phyloP scores from a whole-genome alignment of 2,888 invertebrate species.

The Platypus cylindrus region DNA sequence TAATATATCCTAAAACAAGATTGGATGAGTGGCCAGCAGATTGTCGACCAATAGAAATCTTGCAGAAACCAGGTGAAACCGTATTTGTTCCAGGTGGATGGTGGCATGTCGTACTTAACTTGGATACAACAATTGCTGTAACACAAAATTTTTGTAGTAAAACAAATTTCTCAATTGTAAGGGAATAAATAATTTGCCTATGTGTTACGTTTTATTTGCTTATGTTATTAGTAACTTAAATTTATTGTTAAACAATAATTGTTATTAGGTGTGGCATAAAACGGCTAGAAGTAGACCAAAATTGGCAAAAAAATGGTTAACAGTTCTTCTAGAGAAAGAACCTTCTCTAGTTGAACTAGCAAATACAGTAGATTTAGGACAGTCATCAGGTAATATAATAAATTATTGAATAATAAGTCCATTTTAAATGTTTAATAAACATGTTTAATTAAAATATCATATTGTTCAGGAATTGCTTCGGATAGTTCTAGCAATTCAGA shows the following conservation, averaged over 20 bases:
- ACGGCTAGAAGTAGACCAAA: conserved; percentile 91
- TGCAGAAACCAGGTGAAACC: conserved; percentile 93
- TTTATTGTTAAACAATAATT: neutral
- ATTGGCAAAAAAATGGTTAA: conserved; percentile 84
- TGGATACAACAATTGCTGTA: conserved; percentile 92
- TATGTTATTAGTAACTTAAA: neutral
- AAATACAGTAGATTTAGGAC: conserved; percentile 70
- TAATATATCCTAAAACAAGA: conserved; percentile 89
- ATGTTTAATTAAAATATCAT: conserved; percentile 30
- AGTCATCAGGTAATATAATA: conserved; percentile 51
- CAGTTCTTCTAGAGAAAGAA: conserved; percentile 47
- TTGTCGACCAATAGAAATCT: conserved; percentile 84
- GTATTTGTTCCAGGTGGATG: conserved; percentile 98
- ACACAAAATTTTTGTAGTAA: conserved; percentile 96
- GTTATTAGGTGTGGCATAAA: conserved; percentile 73
- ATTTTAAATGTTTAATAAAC: no score
- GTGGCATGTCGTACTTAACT: conserved; percentile 99
- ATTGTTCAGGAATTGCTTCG: conserved; percentile 60
- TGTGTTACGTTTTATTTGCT: no score
- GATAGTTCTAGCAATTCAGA: conserved; percentile 89
- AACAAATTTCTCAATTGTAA: conserved; percentile 84
- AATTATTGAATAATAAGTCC: neutral
- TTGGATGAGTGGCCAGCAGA: conserved; percentile 80
- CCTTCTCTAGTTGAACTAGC: conserved; percentile 67
- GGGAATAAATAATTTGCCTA: conserved; percentile 2